Evolutionary conservation across 2,113 vertebrate genomes (phyloP).

Genomic region (Heterochromis multidens): DNA sequence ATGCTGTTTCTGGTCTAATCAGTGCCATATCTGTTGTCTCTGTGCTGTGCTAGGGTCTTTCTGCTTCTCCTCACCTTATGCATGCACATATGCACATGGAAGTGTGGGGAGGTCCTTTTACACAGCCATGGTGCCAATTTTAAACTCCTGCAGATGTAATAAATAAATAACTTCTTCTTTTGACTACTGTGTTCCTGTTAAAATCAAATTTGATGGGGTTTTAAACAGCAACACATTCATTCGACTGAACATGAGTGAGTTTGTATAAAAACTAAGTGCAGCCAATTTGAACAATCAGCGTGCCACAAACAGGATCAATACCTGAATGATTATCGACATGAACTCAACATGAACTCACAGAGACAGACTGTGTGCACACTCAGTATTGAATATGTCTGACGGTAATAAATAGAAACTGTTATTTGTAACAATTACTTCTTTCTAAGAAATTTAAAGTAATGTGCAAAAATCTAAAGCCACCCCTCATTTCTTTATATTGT

Average conservation of each 20-base stretch:
- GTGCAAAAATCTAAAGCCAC: background rate
- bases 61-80: background rate
- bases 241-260: background rate
- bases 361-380: background rate
- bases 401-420: background rate
- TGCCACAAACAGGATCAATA: constrained; percentile 8
- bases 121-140: background rate
- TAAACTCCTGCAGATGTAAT: background rate
- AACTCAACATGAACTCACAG: background rate
- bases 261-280: background rate
- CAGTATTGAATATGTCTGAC: background rate
- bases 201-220: background rate
- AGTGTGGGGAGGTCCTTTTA: too few relatives aligned
- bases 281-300: constrained; percentile 26
- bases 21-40: background rate
- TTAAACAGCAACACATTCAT: background rate
- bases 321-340: background rate
- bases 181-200: background rate
- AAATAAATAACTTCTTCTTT: background rate
- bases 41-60: background rate
- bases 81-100: background rate
- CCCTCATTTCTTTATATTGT: background rate
- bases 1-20: background rate
- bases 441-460: background rate
- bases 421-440: too few relatives aligned